phyloP scores from a whole-genome alignment of 2,113 vertebrate species.

The Mystacornis crossleyi region DNA sequence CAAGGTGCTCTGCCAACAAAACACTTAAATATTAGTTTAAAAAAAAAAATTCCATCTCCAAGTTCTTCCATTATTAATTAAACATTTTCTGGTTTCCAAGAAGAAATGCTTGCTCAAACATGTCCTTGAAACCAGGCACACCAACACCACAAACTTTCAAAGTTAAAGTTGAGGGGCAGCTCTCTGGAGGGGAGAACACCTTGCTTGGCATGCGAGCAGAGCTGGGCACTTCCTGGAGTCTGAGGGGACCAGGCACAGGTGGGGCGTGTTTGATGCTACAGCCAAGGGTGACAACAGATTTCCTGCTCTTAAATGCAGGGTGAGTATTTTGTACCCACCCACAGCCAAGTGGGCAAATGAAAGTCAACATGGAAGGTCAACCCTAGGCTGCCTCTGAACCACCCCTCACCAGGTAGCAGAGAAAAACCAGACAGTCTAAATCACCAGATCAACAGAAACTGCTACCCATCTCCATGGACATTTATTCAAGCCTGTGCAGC shows the following conservation, averaged over 20 bases:
- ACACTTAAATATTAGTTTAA: neutral
- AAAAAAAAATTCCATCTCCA: neutral
- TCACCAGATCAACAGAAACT: neutral
- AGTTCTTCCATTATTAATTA: neutral
- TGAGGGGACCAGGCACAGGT: neutral
- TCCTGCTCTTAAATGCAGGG: neutral
- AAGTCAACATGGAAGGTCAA: neutral
- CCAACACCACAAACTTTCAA: neutral
- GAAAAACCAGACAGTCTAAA: neutral
- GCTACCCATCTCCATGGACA: fast-evolving
- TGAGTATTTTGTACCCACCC: neutral
- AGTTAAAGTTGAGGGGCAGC: neutral
- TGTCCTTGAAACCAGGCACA: neutral
- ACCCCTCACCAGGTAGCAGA: neutral
- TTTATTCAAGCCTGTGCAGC: neutral
- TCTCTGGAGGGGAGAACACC: neutral
- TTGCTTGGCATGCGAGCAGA: neutral
- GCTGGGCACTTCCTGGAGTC: neutral
- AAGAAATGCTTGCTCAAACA: neutral
- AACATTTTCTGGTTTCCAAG: neutral
- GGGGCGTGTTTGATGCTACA: fast-evolving
- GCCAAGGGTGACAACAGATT: neutral
- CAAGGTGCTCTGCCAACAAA: neutral
- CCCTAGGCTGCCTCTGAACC: neutral
- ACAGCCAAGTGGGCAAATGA: neutral